phyloP scores from a whole-genome alignment of 2,888 invertebrate species.

The Cantharis flavilabris region DNA sequence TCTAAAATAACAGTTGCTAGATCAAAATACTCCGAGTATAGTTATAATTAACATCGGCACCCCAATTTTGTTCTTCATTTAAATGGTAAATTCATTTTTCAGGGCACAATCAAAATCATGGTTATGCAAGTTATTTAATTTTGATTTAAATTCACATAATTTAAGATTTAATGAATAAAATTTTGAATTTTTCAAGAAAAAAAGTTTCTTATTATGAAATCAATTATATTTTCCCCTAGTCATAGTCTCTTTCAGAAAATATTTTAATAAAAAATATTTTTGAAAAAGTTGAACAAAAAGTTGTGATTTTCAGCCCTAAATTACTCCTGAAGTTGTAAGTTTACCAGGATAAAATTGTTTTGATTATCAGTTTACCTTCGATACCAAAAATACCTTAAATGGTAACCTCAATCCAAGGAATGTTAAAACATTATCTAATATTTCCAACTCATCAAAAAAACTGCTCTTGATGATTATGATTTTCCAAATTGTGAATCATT shows the following conservation, averaged over 20 bases:
- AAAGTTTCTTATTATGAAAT: not conserved
- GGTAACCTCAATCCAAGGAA: not conserved
- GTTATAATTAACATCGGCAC: not conserved
- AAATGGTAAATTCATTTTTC: not conserved
- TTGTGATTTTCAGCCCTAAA: not conserved
- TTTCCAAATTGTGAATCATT: not conserved
- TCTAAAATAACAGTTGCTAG: not conserved
- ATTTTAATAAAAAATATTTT: not conserved
- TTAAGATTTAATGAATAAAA: not conserved
- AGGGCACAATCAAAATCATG: not conserved
- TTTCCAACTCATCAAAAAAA: slow-evolving; percentile 29
- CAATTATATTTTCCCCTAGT: not conserved
- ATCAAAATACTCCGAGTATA: not conserved
- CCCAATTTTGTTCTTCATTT: not conserved
- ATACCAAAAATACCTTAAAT: not conserved
- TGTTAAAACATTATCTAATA: slow-evolving; percentile 2
- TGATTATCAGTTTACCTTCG: not conserved
- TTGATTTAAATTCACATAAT: not conserved
- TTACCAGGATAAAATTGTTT: not conserved
- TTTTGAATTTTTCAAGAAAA: not conserved
- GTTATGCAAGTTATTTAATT: not conserved
- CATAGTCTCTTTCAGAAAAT: not conserved
- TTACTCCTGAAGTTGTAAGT: not conserved
- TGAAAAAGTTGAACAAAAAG: not conserved
- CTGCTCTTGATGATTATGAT: slow-evolving; percentile 8